Percentiles rank a stretch among this genome's conserved stretches.
These are phyloP conservation scores for Ciconia nigra DNA, from an alignment of 2,797 vertebrate genomes.

Conservation along the genomic window DNA sequence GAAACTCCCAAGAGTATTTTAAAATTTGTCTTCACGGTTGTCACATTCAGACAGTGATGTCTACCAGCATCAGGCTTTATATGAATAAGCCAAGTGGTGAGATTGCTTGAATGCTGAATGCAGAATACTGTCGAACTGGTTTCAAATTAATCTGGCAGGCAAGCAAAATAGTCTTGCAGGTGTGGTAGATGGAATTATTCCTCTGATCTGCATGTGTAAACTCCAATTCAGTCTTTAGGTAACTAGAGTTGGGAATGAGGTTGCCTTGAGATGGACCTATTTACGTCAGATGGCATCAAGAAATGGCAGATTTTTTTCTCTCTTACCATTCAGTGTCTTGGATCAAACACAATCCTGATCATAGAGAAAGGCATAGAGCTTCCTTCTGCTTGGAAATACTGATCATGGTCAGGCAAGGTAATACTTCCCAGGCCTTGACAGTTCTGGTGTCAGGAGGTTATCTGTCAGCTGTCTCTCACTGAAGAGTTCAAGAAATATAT, in stretches of 20 bases:
- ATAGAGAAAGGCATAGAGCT: not conserved
- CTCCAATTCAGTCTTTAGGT: not conserved
- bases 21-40: not conserved
- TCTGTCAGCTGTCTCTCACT: not conserved
- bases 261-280: not conserved
- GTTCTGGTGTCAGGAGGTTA: not conserved
- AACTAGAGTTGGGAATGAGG: not conserved
- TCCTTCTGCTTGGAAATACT: not conserved
- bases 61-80: not conserved
- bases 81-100: not conserved
- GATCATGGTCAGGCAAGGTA: not conserved
- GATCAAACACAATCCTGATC: not conserved
- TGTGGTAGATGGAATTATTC: not conserved
- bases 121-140: not conserved
- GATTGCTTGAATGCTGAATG: not conserved
- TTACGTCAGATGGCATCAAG: not conserved
- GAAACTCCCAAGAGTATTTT: not conserved
- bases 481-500: not conserved
- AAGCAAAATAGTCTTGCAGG: not conserved
- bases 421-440: not conserved
- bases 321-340: not conserved
- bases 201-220: not conserved
- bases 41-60: not conserved
- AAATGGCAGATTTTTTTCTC: not conserved
- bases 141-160: not conserved